A percentile compares a stretch with the other conserved stretches of the same genome.
phyloP scores from a whole-genome alignment of 2,113 vertebrate species.

The Circaetus cinerascens region DNA sequence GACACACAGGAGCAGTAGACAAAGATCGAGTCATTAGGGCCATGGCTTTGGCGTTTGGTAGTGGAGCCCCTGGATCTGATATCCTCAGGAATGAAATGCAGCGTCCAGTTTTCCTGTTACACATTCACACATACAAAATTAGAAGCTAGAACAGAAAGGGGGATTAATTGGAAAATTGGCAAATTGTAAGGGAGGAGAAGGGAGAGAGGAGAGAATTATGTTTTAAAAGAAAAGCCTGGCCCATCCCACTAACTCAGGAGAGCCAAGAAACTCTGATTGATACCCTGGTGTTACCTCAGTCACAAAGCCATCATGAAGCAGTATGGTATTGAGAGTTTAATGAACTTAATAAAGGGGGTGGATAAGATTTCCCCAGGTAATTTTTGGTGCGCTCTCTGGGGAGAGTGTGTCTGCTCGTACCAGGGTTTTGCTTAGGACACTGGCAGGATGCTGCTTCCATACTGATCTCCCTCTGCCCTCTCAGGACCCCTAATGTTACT shows the following conservation, averaged over 20 bases:
- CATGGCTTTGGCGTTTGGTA: not conserved
- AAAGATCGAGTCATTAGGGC: not conserved
- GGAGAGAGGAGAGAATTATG: not conserved
- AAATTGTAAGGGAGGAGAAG: not conserved
- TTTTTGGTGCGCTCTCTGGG: not conserved
- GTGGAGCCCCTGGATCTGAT: not conserved
- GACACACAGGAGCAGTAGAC: not conserved
- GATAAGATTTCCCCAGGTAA: not conserved
- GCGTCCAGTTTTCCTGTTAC: not conserved
- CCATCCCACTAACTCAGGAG: not conserved
- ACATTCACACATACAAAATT: not conserved
- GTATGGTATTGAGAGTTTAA: not conserved
- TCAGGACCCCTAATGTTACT: not conserved
- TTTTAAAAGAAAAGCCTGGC: not conserved
- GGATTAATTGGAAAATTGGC: not conserved
- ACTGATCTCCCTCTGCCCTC: not conserved
- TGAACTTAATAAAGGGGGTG: not conserved
- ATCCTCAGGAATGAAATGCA: not conserved
- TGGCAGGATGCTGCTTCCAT: not conserved
- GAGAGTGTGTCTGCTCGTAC: not conserved
- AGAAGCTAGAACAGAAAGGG: not conserved
- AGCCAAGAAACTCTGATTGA: not conserved
- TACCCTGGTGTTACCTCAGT: not conserved
- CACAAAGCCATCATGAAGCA: not conserved
- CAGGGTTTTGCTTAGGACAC: not conserved